phyloP scores from a whole-genome alignment of 2,113 vertebrate genomes.

The Puntigrus tetrazona region DNA sequence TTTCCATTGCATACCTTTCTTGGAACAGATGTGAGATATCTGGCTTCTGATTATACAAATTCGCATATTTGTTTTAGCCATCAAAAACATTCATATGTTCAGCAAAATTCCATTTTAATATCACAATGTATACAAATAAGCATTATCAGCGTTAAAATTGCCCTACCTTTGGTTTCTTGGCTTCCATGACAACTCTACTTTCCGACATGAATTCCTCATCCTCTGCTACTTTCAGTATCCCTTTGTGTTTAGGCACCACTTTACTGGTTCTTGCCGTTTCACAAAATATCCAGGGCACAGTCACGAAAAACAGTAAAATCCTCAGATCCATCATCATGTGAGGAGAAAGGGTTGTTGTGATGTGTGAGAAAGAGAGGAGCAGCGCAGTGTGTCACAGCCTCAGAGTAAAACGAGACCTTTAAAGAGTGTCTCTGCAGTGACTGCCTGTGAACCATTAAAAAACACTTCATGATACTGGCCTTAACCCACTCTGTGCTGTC shows the following conservation, averaged over 20 bases:
- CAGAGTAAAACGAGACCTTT: constrained; percentile 80
- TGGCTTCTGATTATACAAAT: neutral
- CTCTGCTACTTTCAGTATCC: neutral
- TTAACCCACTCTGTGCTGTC: constrained; percentile 86
- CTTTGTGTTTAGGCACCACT: constrained; percentile 18
- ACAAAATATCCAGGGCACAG: constrained; percentile 76
- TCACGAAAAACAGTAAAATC: constrained; percentile 71
- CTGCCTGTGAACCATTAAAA: constrained; percentile 78
- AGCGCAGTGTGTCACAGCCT: constrained; percentile 65
- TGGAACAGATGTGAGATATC: constrained; percentile 24
- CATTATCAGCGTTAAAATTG: neutral
- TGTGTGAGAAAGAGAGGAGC: constrained; percentile 56
- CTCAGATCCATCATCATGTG: constrained; percentile 76
- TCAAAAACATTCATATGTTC: neutral
- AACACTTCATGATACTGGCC: constrained; percentile 75
- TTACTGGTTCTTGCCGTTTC: constrained; percentile 60
- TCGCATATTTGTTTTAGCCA: neutral
- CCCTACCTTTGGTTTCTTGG: constrained; percentile 61
- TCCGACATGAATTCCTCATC: constrained; percentile 33
- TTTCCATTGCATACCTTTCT: constrained; percentile 36
- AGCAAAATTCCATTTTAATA: neutral
- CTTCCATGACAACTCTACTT: constrained; percentile 47
- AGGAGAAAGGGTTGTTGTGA: constrained; percentile 28
- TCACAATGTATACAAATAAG: neutral
- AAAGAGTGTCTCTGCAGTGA: constrained; percentile 85